Conservation (phyloP, 2,797 vertebrate species). For the Pteropus rufus region DNA sequence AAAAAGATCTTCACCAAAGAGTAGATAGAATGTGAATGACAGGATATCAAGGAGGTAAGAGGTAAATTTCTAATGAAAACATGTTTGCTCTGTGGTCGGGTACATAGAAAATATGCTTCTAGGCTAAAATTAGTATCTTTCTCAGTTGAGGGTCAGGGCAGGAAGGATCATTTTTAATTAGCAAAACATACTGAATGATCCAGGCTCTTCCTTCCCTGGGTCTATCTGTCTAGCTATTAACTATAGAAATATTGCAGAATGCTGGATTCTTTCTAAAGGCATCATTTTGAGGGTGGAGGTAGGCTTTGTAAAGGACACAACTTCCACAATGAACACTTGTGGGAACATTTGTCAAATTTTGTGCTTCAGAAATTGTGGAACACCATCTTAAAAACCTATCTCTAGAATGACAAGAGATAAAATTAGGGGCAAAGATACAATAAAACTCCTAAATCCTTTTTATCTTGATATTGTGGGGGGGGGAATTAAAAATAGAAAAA, state of each 20-base stretch:
- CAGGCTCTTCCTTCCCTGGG: neutral
- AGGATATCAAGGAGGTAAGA: neutral
- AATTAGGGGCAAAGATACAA: neutral
- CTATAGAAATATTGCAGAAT: neutral
- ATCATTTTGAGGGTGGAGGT: neutral
- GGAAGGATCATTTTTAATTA: neutral
- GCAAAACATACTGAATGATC: neutral
- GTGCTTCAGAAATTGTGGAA: neutral
- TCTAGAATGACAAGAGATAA: neutral
- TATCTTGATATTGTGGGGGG: neutral
- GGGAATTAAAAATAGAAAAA: neutral
- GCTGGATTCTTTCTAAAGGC: neutral
- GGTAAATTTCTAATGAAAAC: constrained; percentile 29
- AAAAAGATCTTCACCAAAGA: constrained; percentile 35
- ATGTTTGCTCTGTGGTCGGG: neutral
- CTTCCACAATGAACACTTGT: neutral
- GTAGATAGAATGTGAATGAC: neutral
- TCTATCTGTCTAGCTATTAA: neutral
- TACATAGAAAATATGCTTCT: neutral
- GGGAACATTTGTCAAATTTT: neutral
- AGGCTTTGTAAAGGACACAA: neutral
- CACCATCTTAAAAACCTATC: neutral
- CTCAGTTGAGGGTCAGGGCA: neutral
- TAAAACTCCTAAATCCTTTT: neutral
- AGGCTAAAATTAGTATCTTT: neutral